Percentiles rank a stretch among this genome's conserved stretches.
phyloP scores from a whole-genome alignment of 2,888 invertebrate genomes.

The Cantharis rustica region DNA sequence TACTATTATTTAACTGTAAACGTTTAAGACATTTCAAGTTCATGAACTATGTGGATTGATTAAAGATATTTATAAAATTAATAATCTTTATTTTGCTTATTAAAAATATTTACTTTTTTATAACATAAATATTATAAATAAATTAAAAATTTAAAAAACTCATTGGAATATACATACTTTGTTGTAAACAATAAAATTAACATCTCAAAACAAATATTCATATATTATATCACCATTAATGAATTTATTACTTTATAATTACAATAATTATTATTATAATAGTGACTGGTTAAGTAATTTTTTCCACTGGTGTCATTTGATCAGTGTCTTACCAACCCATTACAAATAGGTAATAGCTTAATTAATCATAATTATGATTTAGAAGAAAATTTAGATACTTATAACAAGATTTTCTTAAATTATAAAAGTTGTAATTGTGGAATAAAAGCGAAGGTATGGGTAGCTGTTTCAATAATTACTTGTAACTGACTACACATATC shows the following conservation, averaged over 20 bases:
- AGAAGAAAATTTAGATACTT: no score
- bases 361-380: no score
- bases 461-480: no score
- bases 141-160: not conserved
- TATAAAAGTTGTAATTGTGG: no score
- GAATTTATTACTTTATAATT: not conserved
- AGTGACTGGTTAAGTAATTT: not conserved
- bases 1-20: not conserved
- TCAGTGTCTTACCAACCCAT: no score
- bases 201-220: not conserved
- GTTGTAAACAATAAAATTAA: not conserved
- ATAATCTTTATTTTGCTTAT: not conserved
- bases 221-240: not conserved
- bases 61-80: not conserved
- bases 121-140: not conserved
- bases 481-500: no score
- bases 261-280: not conserved
- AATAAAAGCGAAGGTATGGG: no score
- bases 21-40: not conserved
- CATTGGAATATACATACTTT: not conserved
- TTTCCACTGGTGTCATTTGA: not conserved
- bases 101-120: not conserved
- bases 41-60: not conserved
- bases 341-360: no score
- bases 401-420: no score